Base-by-base conservation (phyloP, 2,113 vertebrate genomes). In the Oostethus manadensis region DNA sequence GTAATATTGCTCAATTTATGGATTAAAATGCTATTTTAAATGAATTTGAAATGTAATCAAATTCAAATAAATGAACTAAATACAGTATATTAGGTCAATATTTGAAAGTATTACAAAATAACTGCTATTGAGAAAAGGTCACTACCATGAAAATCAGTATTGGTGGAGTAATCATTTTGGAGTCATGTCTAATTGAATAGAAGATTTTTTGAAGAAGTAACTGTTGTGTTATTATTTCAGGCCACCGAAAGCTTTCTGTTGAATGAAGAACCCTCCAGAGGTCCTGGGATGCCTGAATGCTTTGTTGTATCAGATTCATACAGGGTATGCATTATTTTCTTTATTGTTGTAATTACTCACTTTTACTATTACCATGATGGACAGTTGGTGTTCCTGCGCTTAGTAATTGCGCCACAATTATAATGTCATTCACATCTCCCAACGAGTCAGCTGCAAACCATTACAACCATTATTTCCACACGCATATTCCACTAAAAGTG, bases 281-380 rank as follows among this genome's bases (percentile, higher is more conserved):
- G 87, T 78, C 88, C 87, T 60, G 89, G 89, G 81, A 90, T 91
- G 83, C 89, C 90, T 72, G 90, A 91, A 79, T 91, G 90, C 86
- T 91, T 90, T 84, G 90, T 91, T 76, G 89, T 91, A 56, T 91
- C 90, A 73, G 90, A 91, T 85, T 91, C 89, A 68, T 91, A 91
- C 88, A 88, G 89, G 89, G 90, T 91, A 90, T 70, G 88, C 80
- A 75, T 81, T 61, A 49, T 79, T 62, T 42, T 78, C 68, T 17
- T 73, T 75, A 44, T 80, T 62, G 38, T 66, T 58, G 18, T 70
- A 58, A 40, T 71, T 63, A 45, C 38, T 68, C 64, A 35, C 65
- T 61, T 35, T 72, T 70, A 51, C 74, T 53, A 33, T 57, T 66
- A 84, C 61, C 71, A 10, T 85, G 84, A 82, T 65, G 83, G 79